phyloP scores from a whole-genome alignment of 2,888 invertebrate genomes.

The Drosophila neotestacea region DNA sequence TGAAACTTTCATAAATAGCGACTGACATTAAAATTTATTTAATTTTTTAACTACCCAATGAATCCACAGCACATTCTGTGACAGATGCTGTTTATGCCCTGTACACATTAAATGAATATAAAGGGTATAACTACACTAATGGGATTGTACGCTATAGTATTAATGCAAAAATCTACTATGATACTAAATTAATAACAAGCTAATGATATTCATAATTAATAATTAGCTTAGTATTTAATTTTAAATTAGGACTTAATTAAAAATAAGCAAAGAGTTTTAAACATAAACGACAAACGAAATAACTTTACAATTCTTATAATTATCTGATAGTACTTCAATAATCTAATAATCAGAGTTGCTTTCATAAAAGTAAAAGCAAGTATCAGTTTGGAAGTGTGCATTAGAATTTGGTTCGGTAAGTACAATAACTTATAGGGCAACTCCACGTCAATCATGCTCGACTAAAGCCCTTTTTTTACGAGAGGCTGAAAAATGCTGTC shows the following conservation, averaged over 20 bases:
- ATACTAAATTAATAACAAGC: no score
- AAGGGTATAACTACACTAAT: neutral
- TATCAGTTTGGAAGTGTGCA: neutral
- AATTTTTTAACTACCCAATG: constrained; percentile 17
- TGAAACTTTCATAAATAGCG: constrained; percentile 66
- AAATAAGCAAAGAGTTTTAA: no score
- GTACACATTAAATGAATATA: neutral
- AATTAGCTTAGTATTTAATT: no score
- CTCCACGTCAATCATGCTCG: neutral
- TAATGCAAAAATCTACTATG: no score
- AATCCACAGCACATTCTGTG: neutral
- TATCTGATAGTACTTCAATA: no score
- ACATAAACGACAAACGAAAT: no score
- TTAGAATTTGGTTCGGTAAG: neutral
- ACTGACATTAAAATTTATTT: constrained; percentile 56
- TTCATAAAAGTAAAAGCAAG: no score
- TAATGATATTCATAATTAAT: no score
- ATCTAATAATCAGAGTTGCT: no score
- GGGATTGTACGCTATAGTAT: no score
- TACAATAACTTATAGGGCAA: neutral
- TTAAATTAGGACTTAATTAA: no score
- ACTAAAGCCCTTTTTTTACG: neutral
- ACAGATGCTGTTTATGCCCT: constrained; percentile 20
- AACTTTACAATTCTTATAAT: no score
- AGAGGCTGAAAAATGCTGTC: constrained; percentile 51